Conservation (phyloP, 2,113 vertebrate genomes). For the Mus musculus region GRCm39 chr5:144528001-144528500, state of each 20-base stretch:
- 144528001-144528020: not conserved
- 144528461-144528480: fast-evolving
- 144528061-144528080: no score
- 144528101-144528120: not conserved
- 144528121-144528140: not conserved
- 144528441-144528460: not conserved
- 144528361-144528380: constrained; percentile 75
- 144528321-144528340: constrained; percentile 73
- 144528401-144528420: not conserved
- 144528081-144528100: not conserved
- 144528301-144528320: constrained; percentile 88
- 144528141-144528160: not conserved
- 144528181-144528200: not conserved
- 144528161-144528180: not conserved
- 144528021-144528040: fast-evolving
- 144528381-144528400: constrained; percentile 64
- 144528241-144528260: not conserved
- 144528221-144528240: constrained; percentile 72
- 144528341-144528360: constrained; percentile 75
- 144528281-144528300: constrained; percentile 87
- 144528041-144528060: no score
- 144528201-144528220: not conserved
- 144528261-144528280: constrained; percentile 57
- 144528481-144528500: not conserved
- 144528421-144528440: not conserved